These are phyloP conservation scores for Craseonycteris thonglongyai DNA, from an alignment of 2,113 vertebrate species.

Conservation along the genomic window DNA sequence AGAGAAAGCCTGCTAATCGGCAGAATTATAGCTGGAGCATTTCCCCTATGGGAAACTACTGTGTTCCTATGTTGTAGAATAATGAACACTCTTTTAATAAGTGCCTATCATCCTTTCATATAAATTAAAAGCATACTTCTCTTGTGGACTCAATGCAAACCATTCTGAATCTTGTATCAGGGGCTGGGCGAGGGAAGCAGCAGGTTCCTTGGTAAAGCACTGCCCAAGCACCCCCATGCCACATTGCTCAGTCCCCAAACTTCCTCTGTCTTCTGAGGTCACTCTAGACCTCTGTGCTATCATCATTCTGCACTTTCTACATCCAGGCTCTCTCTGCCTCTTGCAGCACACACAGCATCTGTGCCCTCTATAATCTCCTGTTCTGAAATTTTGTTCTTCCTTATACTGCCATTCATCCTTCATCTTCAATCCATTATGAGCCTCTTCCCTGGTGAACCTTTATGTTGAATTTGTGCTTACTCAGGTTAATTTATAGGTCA, in stretches of 20 bases:
- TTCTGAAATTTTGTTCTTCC: not conserved
- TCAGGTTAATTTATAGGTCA: not conserved
- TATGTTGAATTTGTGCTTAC: not conserved
- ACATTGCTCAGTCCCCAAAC: not conserved
- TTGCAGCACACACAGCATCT: slow-evolving; percentile 40
- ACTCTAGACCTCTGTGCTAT: not conserved
- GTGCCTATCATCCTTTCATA: not conserved
- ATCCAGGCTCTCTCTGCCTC: slow-evolving; percentile 30
- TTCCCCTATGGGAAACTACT: not conserved
- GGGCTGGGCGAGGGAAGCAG: not conserved
- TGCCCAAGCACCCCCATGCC: not conserved
- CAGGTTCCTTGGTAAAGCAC: not conserved
- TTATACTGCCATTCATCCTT: not conserved
- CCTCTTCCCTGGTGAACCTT: not conserved
- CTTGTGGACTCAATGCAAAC: slow-evolving; percentile 26
- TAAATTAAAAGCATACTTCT: slow-evolving; percentile 52
- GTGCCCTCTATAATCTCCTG: not conserved
- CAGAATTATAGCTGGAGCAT: not conserved
- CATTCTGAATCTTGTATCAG: slow-evolving; percentile 25
- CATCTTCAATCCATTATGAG: not conserved
- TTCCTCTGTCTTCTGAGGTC: not conserved
- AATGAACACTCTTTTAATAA: not conserved
- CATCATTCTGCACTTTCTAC: slow-evolving; percentile 32
- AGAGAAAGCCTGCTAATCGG: not conserved
- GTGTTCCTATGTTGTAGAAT: not conserved